Conservation (phyloP, 2,888 invertebrate genomes). For the Callinectes sapidus region DNA sequence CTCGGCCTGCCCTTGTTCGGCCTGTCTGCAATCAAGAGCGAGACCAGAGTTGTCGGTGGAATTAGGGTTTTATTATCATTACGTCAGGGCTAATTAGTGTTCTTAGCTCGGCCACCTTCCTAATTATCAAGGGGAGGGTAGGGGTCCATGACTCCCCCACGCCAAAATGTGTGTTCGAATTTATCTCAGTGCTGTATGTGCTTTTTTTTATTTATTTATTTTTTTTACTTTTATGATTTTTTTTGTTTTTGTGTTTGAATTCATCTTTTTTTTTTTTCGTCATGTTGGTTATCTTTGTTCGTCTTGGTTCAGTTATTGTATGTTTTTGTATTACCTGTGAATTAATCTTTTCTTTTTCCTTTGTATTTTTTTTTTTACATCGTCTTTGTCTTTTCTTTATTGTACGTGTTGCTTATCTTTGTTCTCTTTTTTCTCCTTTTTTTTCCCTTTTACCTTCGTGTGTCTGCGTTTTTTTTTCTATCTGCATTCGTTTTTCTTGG, state of each 20-base stretch:
- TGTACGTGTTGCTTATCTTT: no score
- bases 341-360: no score
- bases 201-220: background rate
- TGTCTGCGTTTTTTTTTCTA: no score
- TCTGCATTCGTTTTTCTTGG: no score
- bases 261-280: background rate
- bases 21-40: background rate
- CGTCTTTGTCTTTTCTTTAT: no score
- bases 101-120: background rate
- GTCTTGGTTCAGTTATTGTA: no score
- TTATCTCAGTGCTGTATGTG: background rate
- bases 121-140: background rate
- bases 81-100: background rate
- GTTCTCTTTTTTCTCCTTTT: no score
- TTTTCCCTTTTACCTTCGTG: no score
- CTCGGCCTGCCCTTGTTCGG: conserved; percentile 19
- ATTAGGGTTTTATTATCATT: conserved; percentile 13
- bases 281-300: no score
- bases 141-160: background rate
- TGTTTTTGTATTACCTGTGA: no score
- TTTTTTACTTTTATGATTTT: background rate
- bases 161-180: background rate
- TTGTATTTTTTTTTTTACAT: no score
- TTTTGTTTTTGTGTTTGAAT: background rate
- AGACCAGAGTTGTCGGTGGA: conserved; percentile 9